Evolutionary conservation across 2,797 vertebrate genomes (phyloP).

Genomic region (Pangasius djambal): DNA sequence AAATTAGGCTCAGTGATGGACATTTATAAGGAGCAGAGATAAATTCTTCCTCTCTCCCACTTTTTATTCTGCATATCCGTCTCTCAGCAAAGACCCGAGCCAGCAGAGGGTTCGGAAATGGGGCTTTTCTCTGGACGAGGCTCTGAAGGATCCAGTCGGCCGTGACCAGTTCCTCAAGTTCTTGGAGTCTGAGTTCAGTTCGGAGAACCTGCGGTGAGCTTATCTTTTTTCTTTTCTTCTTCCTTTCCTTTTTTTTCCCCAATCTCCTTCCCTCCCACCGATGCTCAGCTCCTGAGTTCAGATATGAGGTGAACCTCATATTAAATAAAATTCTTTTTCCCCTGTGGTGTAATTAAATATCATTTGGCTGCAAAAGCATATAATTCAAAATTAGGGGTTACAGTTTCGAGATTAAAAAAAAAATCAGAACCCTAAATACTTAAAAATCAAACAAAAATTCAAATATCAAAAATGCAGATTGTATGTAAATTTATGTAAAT

Average conservation of each 20-base stretch:
- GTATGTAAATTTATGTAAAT: not conserved
- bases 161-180: constrained; percentile 95
- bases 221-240: not conserved
- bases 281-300: not conserved
- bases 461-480: not conserved
- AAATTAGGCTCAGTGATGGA: constrained; percentile 44
- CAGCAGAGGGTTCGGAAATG: constrained; percentile 95
- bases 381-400: not conserved
- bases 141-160: constrained; percentile 91
- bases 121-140: constrained; percentile 94
- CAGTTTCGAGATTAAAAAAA: not conserved
- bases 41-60: constrained; percentile 22
- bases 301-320: not conserved
- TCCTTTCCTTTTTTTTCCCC: not conserved
- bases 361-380: not conserved
- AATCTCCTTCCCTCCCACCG: not conserved
- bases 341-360: not conserved
- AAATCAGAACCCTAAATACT: not conserved
- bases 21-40: constrained; percentile 31
- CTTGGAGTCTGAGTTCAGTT: constrained; percentile 97
- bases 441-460: not conserved
- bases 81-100: constrained; percentile 91
- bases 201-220: constrained; percentile 94
- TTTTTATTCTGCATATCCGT: constrained; percentile 12
- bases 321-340: not conserved